Evolutionary conservation across 1,140 invertebrate genomes (phyloP).

Genomic region (Zaprionus lachaisei): DNA sequence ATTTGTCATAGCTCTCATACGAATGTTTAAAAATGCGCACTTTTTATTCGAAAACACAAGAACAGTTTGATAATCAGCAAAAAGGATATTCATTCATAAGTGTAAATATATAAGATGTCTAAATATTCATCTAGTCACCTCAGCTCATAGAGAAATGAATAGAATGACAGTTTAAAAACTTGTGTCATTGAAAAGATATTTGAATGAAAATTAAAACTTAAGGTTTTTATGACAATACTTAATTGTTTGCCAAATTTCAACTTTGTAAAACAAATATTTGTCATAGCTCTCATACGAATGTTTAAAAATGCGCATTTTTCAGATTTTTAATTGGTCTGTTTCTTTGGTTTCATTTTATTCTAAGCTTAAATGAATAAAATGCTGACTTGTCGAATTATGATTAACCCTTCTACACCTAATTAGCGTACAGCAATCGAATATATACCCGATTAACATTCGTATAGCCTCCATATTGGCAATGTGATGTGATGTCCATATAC

Average conservation of each 20-base stretch:
- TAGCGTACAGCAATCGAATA: not conserved
- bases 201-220: not conserved
- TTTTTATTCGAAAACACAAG: too few species aligned
- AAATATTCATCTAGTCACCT: too few species aligned
- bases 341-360: not conserved
- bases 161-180: not conserved
- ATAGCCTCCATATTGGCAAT: not conserved
- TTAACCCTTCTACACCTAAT: not conserved
- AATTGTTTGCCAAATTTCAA: not conserved
- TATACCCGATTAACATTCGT: not conserved
- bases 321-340: not conserved
- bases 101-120: too few species aligned
- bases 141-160: too few species aligned
- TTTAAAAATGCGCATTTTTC: not conserved
- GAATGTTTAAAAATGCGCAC: not conserved
- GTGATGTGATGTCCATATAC: not conserved
- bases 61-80: too few species aligned
- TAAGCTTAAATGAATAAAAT: not conserved
- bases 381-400: not conserved
- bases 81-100: too few species aligned
- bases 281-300: not conserved
- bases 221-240: not conserved
- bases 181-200: not conserved
- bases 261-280: not conserved
- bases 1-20: not conserved